Base-by-base conservation (phyloP, 2,888 invertebrate genomes). In the Acleris cristana region DNA sequence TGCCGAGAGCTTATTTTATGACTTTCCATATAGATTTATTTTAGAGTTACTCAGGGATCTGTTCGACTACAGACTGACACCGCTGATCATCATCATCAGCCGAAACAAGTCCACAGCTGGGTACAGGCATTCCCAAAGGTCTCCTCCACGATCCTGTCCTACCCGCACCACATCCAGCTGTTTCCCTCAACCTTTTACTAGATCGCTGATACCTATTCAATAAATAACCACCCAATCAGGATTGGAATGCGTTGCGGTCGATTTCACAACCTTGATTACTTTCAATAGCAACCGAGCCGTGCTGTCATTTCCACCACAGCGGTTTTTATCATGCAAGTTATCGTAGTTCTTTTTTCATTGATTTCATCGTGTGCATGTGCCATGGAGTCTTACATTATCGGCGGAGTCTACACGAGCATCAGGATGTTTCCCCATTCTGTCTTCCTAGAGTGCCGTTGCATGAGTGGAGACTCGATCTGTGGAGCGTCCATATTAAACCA, bases 401-500 rank as follows among this genome's bases (percentile, higher is more conserved):
- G 67, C 18, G 67, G 67, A 2, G 3, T 12, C 2, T 63, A 52
- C 51, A 26, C 58, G 21, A 58, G 14, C 2, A 63, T 62, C 5
- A n/a, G 16, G 7, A 10, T 53, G 12, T 62, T 63, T n/a, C 67
- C 67, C 6, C 63, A 67, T 57, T 57, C 58, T 2, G 63, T 67
- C 1, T 63, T 49, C 16, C 63, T 67, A 10, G 10, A 19, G 5
- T 30, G 44, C 12, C 7, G 16, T 3, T 58, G 58, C 6, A 7
- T 16, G 6, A 16, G 26, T 1, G 48, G n/a, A 6, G 21, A 45
- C 14, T 45, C 62, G 70, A 30, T 64, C 34, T 44, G 71, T 51
- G 70, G 71, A 3, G 23, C 68, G 2, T 70, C 70, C 3, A 19
- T 71, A 5, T 16, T 71, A 12, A 70, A 63, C 44, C 70, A 71